Conservation (phyloP, 2,888 invertebrate species). For the Stenoptilia bipunctidactyla region DNA sequence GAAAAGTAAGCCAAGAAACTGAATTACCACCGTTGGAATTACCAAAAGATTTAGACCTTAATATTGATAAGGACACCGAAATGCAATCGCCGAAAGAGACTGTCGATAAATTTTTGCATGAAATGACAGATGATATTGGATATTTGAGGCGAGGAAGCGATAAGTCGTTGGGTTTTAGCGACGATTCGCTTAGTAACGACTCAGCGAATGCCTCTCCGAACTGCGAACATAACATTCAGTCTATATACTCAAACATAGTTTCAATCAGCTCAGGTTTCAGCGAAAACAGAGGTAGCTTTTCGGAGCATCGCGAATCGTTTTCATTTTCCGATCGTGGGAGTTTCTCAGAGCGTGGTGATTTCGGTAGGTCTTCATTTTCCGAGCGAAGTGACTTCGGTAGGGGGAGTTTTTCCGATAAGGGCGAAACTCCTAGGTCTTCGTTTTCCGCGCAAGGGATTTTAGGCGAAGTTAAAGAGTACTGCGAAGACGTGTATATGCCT, state of each 20-base stretch:
- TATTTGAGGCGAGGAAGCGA: constrained; percentile 77
- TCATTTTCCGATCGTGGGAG: constrained; percentile 61
- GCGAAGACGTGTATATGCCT: constrained; percentile 50
- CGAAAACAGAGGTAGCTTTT: constrained; percentile 64
- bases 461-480: constrained; percentile 55
- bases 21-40: constrained; percentile 38
- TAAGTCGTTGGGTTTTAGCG: constrained; percentile 78
- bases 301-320: constrained; percentile 58
- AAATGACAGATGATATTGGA: constrained; percentile 45
- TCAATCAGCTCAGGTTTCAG: constrained; percentile 74
- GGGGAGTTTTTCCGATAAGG: constrained; percentile 54
- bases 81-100: constrained; percentile 49
- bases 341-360: constrained; percentile 59
- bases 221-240: constrained; percentile 59
- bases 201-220: constrained; percentile 68
- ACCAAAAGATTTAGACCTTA: constrained; percentile 18
- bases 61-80: constrained; percentile 35
- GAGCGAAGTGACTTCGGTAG: constrained; percentile 69
- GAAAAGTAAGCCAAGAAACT: constrained; percentile 76
- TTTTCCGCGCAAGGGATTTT: constrained; percentile 56
- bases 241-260: constrained; percentile 63
- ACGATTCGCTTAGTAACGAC: constrained; percentile 81
- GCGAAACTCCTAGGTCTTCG: constrained; percentile 57
- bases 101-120: constrained; percentile 29
- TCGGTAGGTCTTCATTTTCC: constrained; percentile 55